Evolutionary conservation across 2,797 vertebrate genomes (phyloP).

Genomic region (Prionace glauca): DNA sequence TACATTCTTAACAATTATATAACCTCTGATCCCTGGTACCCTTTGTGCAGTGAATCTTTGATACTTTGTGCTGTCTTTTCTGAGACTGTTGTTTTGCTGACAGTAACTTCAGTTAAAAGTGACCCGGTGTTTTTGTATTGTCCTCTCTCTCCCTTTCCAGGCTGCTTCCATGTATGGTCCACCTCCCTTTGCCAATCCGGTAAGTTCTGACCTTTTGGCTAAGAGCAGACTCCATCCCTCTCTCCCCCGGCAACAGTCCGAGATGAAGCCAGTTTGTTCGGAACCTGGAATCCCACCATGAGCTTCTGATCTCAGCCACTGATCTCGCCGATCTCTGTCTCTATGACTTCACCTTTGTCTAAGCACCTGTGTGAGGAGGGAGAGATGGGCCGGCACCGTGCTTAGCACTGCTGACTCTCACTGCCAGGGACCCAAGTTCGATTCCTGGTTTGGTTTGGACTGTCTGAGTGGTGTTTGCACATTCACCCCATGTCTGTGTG

Average conservation of each 20-base stretch:
- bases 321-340: not conserved
- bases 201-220: not conserved
- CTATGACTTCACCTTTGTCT: no score
- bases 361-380: no score
- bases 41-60: not conserved
- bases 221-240: not conserved
- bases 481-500: no score
- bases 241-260: not conserved
- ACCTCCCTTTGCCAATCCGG: not conserved
- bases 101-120: not conserved
- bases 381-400: no score
- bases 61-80: not conserved
- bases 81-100: not conserved
- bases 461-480: no score
- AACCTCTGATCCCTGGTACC: not conserved
- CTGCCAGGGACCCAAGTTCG: no score
- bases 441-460: no score
- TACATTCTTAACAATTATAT: not conserved
- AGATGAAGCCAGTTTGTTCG: not conserved
- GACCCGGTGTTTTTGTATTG: not conserved
- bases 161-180: not conserved
- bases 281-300: not conserved
- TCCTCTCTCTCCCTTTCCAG: not conserved
- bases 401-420: no score
- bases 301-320: not conserved